These are phyloP conservation scores for Caenorhabditis wallacei DNA, from an alignment of 2,888 invertebrate species.

Conservation along the genomic window DNA sequence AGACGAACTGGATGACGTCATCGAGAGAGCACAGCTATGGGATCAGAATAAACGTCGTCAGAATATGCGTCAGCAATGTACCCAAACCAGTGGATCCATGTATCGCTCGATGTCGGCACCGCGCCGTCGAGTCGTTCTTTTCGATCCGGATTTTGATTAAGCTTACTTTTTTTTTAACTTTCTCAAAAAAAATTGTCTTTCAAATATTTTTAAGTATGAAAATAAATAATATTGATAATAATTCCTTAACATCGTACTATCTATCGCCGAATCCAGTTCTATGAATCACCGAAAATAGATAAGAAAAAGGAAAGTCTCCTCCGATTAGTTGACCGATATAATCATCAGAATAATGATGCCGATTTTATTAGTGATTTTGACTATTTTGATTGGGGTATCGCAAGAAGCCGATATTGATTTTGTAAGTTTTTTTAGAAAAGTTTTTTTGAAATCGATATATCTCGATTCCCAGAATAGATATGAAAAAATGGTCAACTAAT, in stretches of 20 bases:
- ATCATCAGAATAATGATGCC: neutral
- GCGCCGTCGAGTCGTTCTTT: slow-evolving; percentile 47
- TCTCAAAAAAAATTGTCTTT: slow-evolving; percentile 18
- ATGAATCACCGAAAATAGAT: neutral
- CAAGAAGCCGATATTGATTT: slow-evolving; percentile 52
- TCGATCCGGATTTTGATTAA: slow-evolving; percentile 64
- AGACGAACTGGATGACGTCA: slow-evolving; percentile 58
- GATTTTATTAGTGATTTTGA: slow-evolving; percentile 14
- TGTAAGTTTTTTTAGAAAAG: slow-evolving; percentile 21
- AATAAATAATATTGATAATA: too few species aligned
- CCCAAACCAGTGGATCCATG: slow-evolving; percentile 51
- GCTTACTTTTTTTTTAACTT: neutral
- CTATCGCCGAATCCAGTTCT: neutral
- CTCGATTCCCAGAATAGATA: too few species aligned
- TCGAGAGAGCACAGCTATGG: slow-evolving; percentile 61
- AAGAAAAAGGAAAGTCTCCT: neutral
- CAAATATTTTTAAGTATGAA: neutral
- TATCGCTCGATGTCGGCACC: slow-evolving; percentile 53
- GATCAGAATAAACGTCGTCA: slow-evolving; percentile 54
- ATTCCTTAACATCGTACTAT: too few species aligned
- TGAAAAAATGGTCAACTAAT: too few species aligned
- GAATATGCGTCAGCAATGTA: slow-evolving; percentile 57
- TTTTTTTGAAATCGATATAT: too few species aligned
- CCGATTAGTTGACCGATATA: slow-evolving; percentile 25
- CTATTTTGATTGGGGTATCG: neutral